Percentiles rank a stretch among this genome's conserved stretches.
phyloP scores from a whole-genome alignment of 1,140 invertebrate genomes.

The Cecropterus lyciades region DNA sequence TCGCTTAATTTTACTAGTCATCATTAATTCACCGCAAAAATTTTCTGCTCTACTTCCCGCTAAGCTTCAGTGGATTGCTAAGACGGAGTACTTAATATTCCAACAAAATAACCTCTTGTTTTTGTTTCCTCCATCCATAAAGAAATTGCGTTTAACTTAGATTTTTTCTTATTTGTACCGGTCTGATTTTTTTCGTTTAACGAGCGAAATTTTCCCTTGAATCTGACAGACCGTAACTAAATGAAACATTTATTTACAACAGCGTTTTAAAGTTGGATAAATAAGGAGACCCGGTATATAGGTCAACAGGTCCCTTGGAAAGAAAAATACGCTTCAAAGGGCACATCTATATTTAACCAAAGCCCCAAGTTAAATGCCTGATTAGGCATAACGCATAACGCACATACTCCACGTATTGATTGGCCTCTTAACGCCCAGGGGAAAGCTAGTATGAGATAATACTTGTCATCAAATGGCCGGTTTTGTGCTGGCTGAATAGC shows the following conservation, averaged over 20 bases:
- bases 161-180: too few species aligned
- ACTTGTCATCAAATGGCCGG: constrained; percentile 66
- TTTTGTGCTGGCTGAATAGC: constrained; percentile 47
- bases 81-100: too few species aligned
- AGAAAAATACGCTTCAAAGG: constrained; percentile 51
- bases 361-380: constrained; percentile 56
- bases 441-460: constrained; percentile 73
- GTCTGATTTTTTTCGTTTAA: neutral
- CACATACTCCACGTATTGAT: constrained; percentile 71
- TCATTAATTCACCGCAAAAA: too few species aligned
- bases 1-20: too few species aligned
- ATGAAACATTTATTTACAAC: too few species aligned
- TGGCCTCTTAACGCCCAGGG: constrained; percentile 55
- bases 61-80: too few species aligned
- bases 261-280: neutral
- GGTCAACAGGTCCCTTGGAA: constrained; percentile 56
- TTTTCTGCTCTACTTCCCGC: too few species aligned
- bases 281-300: constrained; percentile 39
- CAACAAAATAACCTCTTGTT: too few species aligned
- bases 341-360: constrained; percentile 57
- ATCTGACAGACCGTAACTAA: too few species aligned
- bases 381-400: constrained; percentile 67
- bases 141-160: too few species aligned
- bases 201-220: neutral
- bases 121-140: too few species aligned